Percentiles rank a stretch among this genome's conserved stretches.
These are phyloP conservation scores for Agrotis ipsilon DNA, from an alignment of 2,888 invertebrate species.

Conservation along the genomic window DNA sequence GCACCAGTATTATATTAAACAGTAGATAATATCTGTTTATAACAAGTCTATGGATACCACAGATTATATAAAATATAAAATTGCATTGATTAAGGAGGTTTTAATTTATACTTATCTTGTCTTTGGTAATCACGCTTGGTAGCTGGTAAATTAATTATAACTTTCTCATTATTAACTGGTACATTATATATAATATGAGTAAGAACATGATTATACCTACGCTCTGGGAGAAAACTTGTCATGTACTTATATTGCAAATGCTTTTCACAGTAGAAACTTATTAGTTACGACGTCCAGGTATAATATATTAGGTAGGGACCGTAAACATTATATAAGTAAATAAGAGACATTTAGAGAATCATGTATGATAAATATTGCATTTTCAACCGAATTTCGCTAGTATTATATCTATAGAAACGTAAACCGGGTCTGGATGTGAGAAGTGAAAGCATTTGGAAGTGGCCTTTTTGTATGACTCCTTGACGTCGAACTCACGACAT, in stretches of 20 bases:
- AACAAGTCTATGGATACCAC: constrained; percentile 17
- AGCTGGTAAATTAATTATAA: constrained; percentile 17
- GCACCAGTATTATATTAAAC: constrained; percentile 18
- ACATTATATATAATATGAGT: neutral
- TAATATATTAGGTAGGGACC: neutral
- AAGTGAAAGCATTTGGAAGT: too few relatives aligned
- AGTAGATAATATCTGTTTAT: constrained; percentile 21
- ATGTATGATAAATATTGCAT: too few relatives aligned
- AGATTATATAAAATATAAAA: constrained; percentile 26
- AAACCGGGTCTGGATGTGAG: too few relatives aligned
- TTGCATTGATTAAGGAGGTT: constrained; percentile 20
- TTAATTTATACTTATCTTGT: constrained; percentile 36
- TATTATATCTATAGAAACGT: too few relatives aligned
- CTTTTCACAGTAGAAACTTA: neutral
- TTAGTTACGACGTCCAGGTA: neutral
- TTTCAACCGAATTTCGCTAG: too few relatives aligned
- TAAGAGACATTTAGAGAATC: too few relatives aligned
- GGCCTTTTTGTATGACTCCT: too few relatives aligned
- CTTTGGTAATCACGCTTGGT: constrained; percentile 19
- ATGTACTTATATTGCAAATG: neutral
- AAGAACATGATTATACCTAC: neutral
- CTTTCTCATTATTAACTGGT: neutral
- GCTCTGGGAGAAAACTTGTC: constrained; percentile 5
- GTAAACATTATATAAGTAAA: too few relatives aligned
- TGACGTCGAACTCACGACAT: too few relatives aligned